Percentiles rank a stretch among this genome's conserved stretches.
phyloP scores from a whole-genome alignment of 2,888 invertebrate species.

The Rhabditophanes sp. region DNA sequence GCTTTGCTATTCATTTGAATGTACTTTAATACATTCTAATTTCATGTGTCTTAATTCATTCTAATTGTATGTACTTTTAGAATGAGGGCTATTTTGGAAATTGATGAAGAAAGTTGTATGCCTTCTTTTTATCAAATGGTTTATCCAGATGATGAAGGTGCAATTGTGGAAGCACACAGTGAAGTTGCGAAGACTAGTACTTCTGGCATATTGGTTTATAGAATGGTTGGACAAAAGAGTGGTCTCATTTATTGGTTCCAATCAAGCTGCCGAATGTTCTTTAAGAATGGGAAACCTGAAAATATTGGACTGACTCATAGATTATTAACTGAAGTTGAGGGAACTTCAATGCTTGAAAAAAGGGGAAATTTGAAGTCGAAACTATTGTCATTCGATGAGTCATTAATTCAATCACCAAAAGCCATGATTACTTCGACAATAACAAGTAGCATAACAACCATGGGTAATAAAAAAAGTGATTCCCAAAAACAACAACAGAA shows the following conservation, averaged over 20 bases:
- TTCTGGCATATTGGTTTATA: conserved; percentile 94
- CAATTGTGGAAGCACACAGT: conserved; percentile 94
- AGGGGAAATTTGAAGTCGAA: conserved; percentile 54
- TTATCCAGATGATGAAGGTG: conserved; percentile 89
- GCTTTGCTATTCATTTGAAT: too few species aligned
- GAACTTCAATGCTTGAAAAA: conserved; percentile 84
- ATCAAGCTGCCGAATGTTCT: conserved; percentile 84
- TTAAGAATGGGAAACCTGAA: conserved; percentile 97
- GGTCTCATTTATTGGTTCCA: conserved; percentile 94
- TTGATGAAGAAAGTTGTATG: conserved; percentile 8
- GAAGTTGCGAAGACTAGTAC: conserved; percentile 98
- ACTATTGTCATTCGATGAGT: conserved; percentile 41
- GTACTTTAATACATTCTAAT: too few species aligned
- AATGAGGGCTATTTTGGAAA: conserved; percentile 31
- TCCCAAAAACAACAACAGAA: too few species aligned
- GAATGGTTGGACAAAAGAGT: conserved; percentile 74
- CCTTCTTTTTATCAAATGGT: conserved; percentile 64
- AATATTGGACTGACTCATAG: conserved; percentile 96
- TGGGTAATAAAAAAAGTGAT: too few species aligned
- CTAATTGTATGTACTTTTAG: conserved; percentile 9
- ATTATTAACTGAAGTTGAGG: conserved; percentile 96
- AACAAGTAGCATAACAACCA: too few species aligned
- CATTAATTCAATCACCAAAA: conserved; percentile 42
- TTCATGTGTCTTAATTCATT: too few species aligned
- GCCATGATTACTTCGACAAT: too few species aligned